Base-by-base conservation (phyloP, 2,113 vertebrate species). In the Piprites chloris region DNA sequence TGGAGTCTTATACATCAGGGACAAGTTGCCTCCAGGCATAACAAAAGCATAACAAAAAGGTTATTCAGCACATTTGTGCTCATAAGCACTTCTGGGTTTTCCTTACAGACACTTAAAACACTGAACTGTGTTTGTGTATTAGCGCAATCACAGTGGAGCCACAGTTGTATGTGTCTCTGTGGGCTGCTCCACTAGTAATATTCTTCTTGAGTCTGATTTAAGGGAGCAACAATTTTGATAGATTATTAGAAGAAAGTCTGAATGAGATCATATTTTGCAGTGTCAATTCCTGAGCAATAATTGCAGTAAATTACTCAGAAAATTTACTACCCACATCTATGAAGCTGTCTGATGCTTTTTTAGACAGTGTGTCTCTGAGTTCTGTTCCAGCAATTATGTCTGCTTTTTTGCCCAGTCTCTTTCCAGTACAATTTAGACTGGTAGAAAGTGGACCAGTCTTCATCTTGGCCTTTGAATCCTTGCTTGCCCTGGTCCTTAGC, bases 81-180 rank as follows among this genome's bases (percentile, higher is more conserved):
- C 26, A 26, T 3, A 5, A 21, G 32, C 8, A 32, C 16, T 69
- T 66, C 41, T 33, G 41, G 73, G n/a, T 90, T 33, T 74, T 85
- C 19, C 33, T 85, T 69, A 44, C 13, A 83, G 41, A 23, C 13
- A 52, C 26, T 65, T 17, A 42, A 73, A 84, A 79, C 81, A 26
- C 2, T 14, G 17, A 23, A 33, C 39, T 74, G 23, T 8, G 4
- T 10, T 90, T 92, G 17, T 13, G 4, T 53, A 9, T 80, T 32
- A 58, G 8, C 71, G 42, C 61, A 19, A 4, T 65, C 28, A 39
- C 12, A 5, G 46, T 49, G n/a, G 11, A n/a, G n/a, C 65, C 63
- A 67, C 27, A 53, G 42, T 9, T 2, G 0, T 17, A 7, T 20
- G 9, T 26, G 22, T 56, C 50, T 30, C 32, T 39, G 1, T 35